Conservation (phyloP, 2,113 vertebrate genomes). For the Acanthochromis polyacanthus region DNA sequence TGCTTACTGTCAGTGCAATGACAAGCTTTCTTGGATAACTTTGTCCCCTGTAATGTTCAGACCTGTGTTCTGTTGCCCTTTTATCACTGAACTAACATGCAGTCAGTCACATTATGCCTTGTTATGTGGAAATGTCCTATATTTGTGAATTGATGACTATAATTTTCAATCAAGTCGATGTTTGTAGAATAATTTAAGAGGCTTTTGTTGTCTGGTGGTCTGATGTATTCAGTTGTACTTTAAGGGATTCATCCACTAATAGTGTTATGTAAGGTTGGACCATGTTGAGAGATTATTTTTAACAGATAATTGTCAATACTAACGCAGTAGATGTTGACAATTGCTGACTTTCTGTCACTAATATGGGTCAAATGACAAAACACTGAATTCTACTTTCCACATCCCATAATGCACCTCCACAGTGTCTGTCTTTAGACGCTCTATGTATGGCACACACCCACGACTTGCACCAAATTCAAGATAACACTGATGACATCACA, state of each 20-base stretch:
- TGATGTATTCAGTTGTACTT: conserved; percentile 9
- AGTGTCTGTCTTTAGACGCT: not conserved
- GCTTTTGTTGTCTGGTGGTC: conserved; percentile 1
- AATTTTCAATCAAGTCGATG: conserved; percentile 21
- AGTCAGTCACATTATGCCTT: conserved; percentile 11
- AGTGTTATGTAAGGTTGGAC: not conserved
- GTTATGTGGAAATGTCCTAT: conserved; percentile 43
- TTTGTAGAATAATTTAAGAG: conserved; percentile 40
- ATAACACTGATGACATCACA: not conserved
- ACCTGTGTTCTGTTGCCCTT: conserved; percentile 23
- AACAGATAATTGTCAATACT: not conserved
- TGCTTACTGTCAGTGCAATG: conserved; percentile 32
- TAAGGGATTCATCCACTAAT: not conserved
- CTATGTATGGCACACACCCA: not conserved
- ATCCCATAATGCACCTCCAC: conserved; percentile 1
- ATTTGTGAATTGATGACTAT: not conserved
- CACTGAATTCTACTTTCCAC: not conserved
- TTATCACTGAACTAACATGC: conserved; percentile 1
- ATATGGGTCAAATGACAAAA: not conserved
- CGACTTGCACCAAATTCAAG: not conserved
- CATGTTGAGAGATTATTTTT: not conserved
- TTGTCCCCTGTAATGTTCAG: conserved; percentile 31
- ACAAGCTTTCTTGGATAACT: conserved; percentile 40
- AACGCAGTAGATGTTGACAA: not conserved
- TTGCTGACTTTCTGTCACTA: not conserved